Base-by-base conservation (phyloP, 2,113 vertebrate genomes). In the Ploceus nigricollis region DNA sequence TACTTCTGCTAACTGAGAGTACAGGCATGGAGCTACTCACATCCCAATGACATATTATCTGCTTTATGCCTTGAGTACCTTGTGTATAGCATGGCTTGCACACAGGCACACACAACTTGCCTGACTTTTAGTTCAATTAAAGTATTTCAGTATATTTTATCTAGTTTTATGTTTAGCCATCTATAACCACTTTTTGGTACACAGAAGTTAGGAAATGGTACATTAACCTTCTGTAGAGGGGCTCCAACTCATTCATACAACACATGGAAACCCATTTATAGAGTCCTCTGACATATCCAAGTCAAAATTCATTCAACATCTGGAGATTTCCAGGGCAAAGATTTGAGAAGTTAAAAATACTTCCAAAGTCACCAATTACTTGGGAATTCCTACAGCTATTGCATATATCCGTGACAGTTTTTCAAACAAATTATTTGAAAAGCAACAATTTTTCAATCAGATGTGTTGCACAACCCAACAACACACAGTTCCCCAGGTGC, bases 41-140 rank as follows among this genome's bases (percentile, higher is more conserved):
- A 8, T 27, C 33, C 48, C 63, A 71, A 0, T 11, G 30, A 40
- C 2, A 0, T 3, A 33, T 3, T n/a, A 42, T 8, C 73, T 72
- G 51, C 30, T 77, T 51, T n/a, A 40, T 54, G 64, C 27, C 44
- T 40, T 19, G 8, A 42, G 27, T 12, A 39, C 21, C 42, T 37
- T 42, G 58, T 2, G 15, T 16, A 6, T 1, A 61, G 20, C 9
- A 16, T 2, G 33, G 47, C 39, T n/a, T 33, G 33, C 47, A 40
- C 47, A 33, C 0, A 3, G 25, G 23, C 85, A 56, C 45, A 61
- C 15, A 28, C 10, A 14, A 18, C 21, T 47, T 54, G 23, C 20
- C 10, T 18, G 23, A 39, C 35, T 78, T 28, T 61, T 35, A 21
- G 45, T 47, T 70, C 20, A 66, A 19, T 6, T 33, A 28, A 45